Evolutionary conservation across 2,888 invertebrate species (phyloP), one percentile per base, ranked within the genome.

Genomic region (Eristalinus aeneus): DNA sequence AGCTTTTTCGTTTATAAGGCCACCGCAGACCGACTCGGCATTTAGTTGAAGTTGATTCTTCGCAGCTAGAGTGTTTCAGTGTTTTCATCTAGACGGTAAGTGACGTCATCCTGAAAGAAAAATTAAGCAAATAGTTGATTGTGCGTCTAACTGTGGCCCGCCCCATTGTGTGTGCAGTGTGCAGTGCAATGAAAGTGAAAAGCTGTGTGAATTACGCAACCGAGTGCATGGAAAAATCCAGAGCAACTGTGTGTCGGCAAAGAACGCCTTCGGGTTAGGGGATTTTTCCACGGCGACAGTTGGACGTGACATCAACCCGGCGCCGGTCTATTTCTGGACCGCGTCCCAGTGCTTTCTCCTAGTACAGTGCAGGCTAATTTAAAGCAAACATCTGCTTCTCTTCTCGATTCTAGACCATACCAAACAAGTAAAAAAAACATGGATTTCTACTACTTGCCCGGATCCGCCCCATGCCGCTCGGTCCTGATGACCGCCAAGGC

Each of bases 401-500:
- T 75, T 69, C 22, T 46, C 34, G 22, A 60, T 67, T 81, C 27
- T 54, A 67, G 78, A 69, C 20, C 20, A 79, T 5, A 16, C 16
- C 8, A 46, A 46, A 46, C 16, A 46, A 46, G n/a, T n/a, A 8
- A 46, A 61, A 46, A 39, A 64, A 89, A 85, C 22, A 92, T 95
- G 91, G 95, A 96, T 91, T 93, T 95, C 82, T 96, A 96, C 92
- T 94, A 95, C 90, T 89, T 94, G 79, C 94, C 94, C 32, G 94
- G 94, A 89, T 96, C 95, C 80, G 91, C 94, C 0, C 96, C 96
- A 68, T 96, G 95, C 93, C 94, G 96, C 68, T 91, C 94, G 3
- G 95, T 95, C 22, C 92, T 94, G 67, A 93, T 96, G 89, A 93
- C 94, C 0, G 96, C 96, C 32, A 95, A 95, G 89, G 94, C 95